These are phyloP conservation scores for Agriopis marginaria DNA, from an alignment of 2,888 invertebrate genomes.

Conservation along the genomic window DNA sequence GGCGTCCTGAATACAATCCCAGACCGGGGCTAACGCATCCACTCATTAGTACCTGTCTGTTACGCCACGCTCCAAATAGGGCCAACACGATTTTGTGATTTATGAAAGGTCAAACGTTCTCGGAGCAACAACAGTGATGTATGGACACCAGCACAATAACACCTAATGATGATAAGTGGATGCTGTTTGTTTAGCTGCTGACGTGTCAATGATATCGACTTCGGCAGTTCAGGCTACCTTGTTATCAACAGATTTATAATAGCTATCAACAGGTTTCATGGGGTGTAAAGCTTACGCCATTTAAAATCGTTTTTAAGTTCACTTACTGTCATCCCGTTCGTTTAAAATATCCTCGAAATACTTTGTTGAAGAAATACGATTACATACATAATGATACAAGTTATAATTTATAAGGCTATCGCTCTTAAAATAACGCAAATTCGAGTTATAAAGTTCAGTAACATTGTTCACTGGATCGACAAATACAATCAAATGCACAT, in stretches of 20 bases:
- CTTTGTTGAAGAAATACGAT: too few species aligned
- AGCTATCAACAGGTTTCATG: slow-evolving; percentile 1
- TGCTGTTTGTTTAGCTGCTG: slow-evolving; percentile 30
- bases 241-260: slow-evolving; percentile 17
- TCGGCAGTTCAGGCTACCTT: slow-evolving; percentile 9
- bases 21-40: slow-evolving; percentile 43
- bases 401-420: background rate
- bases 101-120: slow-evolving; percentile 48
- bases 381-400: too few species aligned
- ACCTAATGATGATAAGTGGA: slow-evolving; percentile 37
- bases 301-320: background rate
- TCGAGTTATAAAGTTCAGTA: too few species aligned
- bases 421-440: too few species aligned
- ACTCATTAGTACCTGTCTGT: slow-evolving; percentile 71
- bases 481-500: too few species aligned
- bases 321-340: too few species aligned
- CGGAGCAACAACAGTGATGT: slow-evolving; percentile 36
- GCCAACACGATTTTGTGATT: slow-evolving; percentile 55
- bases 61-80: slow-evolving; percentile 61
- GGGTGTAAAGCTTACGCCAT: background rate
- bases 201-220: slow-evolving; percentile 24
- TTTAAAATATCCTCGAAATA: background rate
- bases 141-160: slow-evolving; percentile 27
- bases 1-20: slow-evolving; percentile 54
- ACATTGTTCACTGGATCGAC: too few species aligned